Conservation (phyloP, 2,797 vertebrate genomes). For the Podarcis siculus region DNA sequence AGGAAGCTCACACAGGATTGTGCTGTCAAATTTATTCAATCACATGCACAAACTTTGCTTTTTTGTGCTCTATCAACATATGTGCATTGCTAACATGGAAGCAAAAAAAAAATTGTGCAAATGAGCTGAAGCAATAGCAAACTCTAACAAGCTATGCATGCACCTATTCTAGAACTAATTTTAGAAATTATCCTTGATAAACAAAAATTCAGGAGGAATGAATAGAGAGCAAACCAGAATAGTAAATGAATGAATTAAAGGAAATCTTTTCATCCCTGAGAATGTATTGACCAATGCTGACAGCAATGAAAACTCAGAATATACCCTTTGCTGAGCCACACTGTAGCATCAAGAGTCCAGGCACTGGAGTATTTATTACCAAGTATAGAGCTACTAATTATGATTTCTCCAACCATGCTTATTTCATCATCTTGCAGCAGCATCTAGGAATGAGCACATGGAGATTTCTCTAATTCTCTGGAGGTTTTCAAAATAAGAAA, state of each 20-base stretch:
- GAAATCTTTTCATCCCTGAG: background rate
- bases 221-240: background rate
- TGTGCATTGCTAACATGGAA: background rate
- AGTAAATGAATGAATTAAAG: background rate
- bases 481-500: slow-evolving; percentile 42
- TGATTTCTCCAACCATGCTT: background rate
- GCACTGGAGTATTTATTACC: slow-evolving; percentile 20
- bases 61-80: background rate
- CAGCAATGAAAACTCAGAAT: background rate
- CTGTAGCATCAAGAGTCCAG: slow-evolving; percentile 10
- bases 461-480: slow-evolving; percentile 51
- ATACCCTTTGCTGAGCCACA: background rate
- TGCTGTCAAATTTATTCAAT: no score
- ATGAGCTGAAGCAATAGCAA: background rate
- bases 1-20: no score
- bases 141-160: no score
- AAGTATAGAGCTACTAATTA: background rate
- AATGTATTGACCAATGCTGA: no score
- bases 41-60: background rate
- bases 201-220: background rate
- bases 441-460: background rate
- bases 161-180: background rate
- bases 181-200: background rate
- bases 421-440: slow-evolving; percentile 4
- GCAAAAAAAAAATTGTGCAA: background rate